phyloP scores from a whole-genome alignment of 2,113 vertebrate genomes.

The Ceyx margarethae region DNA sequence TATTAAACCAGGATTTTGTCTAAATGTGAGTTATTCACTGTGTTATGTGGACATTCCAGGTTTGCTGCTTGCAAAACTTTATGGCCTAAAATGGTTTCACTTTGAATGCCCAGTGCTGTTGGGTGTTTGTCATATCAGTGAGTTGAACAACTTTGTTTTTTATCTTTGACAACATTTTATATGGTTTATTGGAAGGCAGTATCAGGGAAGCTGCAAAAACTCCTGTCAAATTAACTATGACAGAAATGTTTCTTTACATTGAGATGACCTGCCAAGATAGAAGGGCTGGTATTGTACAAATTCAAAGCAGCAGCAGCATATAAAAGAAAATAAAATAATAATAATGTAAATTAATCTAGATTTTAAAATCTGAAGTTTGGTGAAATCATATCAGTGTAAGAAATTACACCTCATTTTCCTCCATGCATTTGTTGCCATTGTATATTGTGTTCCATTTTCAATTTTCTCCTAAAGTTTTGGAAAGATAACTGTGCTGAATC shows the following conservation, averaged over 20 bases:
- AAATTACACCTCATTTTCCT: not conserved
- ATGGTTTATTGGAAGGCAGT: not conserved
- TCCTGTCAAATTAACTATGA: too few species aligned
- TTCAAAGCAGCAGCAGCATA: not conserved
- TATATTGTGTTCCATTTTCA: not conserved
- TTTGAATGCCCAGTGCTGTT: too few species aligned
- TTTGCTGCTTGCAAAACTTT: not conserved
- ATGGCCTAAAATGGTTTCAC: not conserved
- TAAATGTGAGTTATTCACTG: not conserved
- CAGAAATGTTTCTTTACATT: not conserved
- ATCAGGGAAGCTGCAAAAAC: not conserved
- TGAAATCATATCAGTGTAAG: not conserved
- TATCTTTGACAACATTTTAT: not conserved
- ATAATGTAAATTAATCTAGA: not conserved
- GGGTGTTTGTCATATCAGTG: not conserved
- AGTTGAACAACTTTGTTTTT: not conserved
- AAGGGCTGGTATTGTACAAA: not conserved
- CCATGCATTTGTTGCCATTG: rapidly evolving
- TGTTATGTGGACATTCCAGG: not conserved
- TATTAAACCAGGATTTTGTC: not conserved
- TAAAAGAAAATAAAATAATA: not conserved
- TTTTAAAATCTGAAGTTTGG: not conserved
- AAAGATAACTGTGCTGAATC: not conserved
- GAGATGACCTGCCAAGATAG: not conserved
- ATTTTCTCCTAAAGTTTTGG: not conserved